Conservation (phyloP, 2,113 vertebrate species). For the Petaurus breviceps region DNA sequence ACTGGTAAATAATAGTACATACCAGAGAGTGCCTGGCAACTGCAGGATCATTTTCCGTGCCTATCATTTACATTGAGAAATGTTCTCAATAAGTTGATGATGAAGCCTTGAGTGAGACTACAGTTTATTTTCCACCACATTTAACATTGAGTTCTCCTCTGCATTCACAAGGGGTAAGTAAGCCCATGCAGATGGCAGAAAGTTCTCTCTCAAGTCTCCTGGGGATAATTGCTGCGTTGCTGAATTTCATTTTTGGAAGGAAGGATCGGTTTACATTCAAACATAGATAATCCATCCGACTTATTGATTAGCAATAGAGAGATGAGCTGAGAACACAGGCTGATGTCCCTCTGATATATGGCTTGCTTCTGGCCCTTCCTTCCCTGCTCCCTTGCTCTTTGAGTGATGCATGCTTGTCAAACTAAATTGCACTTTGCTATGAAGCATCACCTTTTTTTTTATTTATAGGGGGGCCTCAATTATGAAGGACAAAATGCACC, state of each 20-base stretch:
- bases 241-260: conserved; percentile 69
- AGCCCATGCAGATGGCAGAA: conserved; percentile 56
- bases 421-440: neutral
- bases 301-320: conserved; percentile 66
- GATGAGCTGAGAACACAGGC: conserved; percentile 48
- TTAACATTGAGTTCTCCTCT: conserved; percentile 48
- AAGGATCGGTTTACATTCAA: conserved; percentile 71
- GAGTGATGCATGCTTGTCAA: neutral
- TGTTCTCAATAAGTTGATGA: neutral
- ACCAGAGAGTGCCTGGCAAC: neutral
- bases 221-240: conserved; percentile 73
- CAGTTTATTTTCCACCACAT: neutral
- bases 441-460: neutral
- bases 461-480: neutral
- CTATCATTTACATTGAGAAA: neutral
- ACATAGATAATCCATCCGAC: conserved; percentile 58
- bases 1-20: neutral
- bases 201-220: conserved; percentile 56
- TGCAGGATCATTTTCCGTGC: neutral
- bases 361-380: conserved; percentile 10
- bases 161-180: conserved; percentile 55
- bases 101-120: neutral
- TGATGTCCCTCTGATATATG: conserved; percentile 38
- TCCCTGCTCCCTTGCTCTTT: neutral
- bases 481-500: neutral